Base-by-base conservation (phyloP, 2,797 vertebrate genomes). In the Fundulus diaphanus region DNA sequence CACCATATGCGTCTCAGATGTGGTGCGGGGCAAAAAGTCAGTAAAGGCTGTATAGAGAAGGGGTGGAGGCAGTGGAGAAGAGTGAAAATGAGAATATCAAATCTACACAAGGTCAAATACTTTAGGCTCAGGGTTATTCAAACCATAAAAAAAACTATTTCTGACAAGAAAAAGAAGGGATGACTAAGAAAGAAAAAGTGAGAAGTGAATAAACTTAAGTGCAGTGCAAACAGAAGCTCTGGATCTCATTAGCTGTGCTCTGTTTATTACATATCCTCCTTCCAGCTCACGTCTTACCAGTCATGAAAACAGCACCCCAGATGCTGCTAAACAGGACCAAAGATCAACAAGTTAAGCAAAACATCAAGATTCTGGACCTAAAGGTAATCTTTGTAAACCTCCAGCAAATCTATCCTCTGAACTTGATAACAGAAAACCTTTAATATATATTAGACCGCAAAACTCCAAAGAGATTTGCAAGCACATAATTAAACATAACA, bases 1-100 rank as follows among this genome's bases (percentile, higher is more conserved):
- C 93, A 90, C 93, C 94, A 95, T 94, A 94, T 90, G 85, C 89
- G 88, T 81, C 82, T 91, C 90, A 95, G 92, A 95, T 93, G 91
- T 94, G 92, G 90, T 72, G 80, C 77, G 74, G 78, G 66, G 85
- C 85, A 86, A 85, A 67, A 83, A 83, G 83, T 81, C 85, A 86
- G 78, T 84, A 75, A 76, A 83, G 68, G 83, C 57, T 67, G n/a
- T n/a, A 82, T 42, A 72, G 74, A 79, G 68, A 77, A 70, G 66
- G 65, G 82, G 76, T 79, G 76, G 77, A 68, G 71, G 75, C 42
- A 54, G 51, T 35, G 76, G 73, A 77, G 74, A 81, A 70, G 56
- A 74, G 54, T 71, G 65, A 71, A 71, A 0, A 63, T 51, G 51
- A 77, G 61, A 81, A 57, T 78, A 68, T 72, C 0, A 70, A 67